Percentiles rank a stretch among this genome's conserved stretches.
Evolutionary conservation across 2,113 vertebrate species (phyloP).

Genomic region (Paramormyrops kingsleyae): DNA sequence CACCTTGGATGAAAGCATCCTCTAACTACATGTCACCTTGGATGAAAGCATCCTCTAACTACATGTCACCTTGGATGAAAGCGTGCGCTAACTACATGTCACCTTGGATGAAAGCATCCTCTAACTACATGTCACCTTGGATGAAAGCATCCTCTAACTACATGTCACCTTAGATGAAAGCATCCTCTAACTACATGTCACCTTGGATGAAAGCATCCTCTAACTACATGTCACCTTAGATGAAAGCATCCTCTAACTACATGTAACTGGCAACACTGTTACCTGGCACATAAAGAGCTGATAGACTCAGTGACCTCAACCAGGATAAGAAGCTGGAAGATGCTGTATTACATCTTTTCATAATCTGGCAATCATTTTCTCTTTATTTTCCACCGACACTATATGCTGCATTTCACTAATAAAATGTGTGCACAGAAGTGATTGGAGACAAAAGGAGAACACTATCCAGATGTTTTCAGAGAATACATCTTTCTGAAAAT

Average conservation of each 20-base stretch:
- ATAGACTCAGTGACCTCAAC: neutral
- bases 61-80: too few relatives aligned
- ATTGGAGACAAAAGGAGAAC: neutral
- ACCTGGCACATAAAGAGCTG: neutral
- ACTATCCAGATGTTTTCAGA: neutral
- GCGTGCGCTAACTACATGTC: too few relatives aligned
- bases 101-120: neutral
- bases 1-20: neutral
- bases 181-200: neutral
- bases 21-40: neutral
- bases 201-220: neutral
- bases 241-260: neutral
- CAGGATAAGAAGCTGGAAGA: neutral
- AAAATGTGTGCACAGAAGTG: neutral
- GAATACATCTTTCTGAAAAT: neutral
- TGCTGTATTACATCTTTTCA: neutral
- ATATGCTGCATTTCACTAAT: constrained; percentile 1
- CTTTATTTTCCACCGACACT: neutral
- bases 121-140: neutral
- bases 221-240: neutral
- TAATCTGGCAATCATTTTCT: neutral
- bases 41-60: neutral
- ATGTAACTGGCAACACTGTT: neutral
- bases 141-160: too few relatives aligned
- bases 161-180: neutral